These are phyloP conservation scores for Atta cephalotes DNA, from an alignment of 1,140 invertebrate genomes.

Conservation along the genomic window DNA sequence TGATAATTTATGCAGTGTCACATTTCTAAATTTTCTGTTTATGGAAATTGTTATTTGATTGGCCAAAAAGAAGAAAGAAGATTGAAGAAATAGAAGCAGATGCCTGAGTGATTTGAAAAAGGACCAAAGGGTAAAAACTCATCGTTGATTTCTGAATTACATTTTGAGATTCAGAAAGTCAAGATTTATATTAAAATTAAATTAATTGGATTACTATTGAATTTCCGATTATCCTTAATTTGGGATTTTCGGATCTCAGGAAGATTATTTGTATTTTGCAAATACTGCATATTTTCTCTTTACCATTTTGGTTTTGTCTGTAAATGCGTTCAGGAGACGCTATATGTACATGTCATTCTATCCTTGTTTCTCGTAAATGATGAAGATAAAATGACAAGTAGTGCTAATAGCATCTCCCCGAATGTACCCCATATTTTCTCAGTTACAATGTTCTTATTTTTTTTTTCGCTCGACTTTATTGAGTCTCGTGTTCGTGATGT, in stretches of 20 bases:
- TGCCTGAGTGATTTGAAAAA: not conserved
- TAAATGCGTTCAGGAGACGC: too few relatives aligned
- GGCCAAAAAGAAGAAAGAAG: conserved; percentile 27
- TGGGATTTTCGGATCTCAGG: conserved; percentile 39
- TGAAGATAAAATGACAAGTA: too few relatives aligned
- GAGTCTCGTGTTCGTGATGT: conserved; percentile 13
- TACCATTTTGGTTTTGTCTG: not conserved
- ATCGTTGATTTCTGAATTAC: not conserved
- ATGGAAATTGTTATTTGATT: not conserved
- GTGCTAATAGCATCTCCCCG: too few relatives aligned
- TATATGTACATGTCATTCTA: too few relatives aligned
- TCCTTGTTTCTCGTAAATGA: too few relatives aligned
- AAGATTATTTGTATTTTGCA: conserved; percentile 11
- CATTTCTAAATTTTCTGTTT: conserved; percentile 13
- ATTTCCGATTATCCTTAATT: conserved; percentile 37
- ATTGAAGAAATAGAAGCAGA: conserved; percentile 46
- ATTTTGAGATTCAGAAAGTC: conserved; percentile 34
- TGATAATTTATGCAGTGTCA: conserved; percentile 10
- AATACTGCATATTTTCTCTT: not conserved
- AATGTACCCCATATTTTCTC: too few relatives aligned
- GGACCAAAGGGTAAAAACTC: not conserved
- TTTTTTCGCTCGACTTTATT: not conserved
- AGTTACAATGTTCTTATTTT: conserved; percentile 37
- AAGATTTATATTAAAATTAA: not conserved
- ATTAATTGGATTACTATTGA: not conserved